A percentile compares a stretch with the other conserved stretches of the same genome.
Conservation (phyloP, 2,888 invertebrate species). For the Ichneumon xanthorius region DNA sequence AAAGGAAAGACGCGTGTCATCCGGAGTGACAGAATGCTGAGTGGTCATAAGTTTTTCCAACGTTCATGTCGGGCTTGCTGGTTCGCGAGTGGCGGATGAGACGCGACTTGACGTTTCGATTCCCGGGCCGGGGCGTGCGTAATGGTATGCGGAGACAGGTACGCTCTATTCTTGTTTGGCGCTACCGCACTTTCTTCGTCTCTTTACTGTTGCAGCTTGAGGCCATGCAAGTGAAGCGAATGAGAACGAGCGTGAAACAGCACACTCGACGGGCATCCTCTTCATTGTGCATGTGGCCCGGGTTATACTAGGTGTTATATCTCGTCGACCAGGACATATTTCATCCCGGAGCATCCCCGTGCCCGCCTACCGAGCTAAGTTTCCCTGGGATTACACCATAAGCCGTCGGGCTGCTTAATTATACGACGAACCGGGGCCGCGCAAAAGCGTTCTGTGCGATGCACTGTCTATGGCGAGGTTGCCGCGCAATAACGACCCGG, state of each 20-base stretch:
- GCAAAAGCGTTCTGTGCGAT: constrained; percentile 42
- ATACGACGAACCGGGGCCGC: constrained; percentile 70
- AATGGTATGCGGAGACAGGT: constrained; percentile 14
- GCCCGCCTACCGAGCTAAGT: constrained; percentile 70
- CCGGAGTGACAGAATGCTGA: neutral
- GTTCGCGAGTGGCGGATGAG: neutral
- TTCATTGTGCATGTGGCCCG: constrained; percentile 45
- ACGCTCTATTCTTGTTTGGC: neutral
- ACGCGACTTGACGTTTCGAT: constrained; percentile 22
- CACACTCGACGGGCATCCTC: constrained; percentile 41
- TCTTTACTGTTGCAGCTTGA: neutral
- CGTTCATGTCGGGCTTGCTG: constrained; percentile 1
- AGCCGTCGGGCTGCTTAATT: constrained; percentile 78
- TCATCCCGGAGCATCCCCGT: constrained; percentile 49
- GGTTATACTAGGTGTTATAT: constrained; percentile 23
- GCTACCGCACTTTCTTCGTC: neutral
- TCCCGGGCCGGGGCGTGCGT: neutral
- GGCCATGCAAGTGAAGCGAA: neutral
- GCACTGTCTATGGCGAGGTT: constrained; percentile 50
- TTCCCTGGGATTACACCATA: constrained; percentile 78
- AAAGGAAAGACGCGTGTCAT: neutral
- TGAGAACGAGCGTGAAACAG: constrained; percentile 39
- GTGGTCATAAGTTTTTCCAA: constrained; percentile 6
- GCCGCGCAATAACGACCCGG: constrained; percentile 58
- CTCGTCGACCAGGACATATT: constrained; percentile 63